Percentiles rank a stretch among this genome's conserved stretches.
Evolutionary conservation across 2,797 vertebrate genomes (phyloP).

Genomic region (Fistularia tabacaria): DNA sequence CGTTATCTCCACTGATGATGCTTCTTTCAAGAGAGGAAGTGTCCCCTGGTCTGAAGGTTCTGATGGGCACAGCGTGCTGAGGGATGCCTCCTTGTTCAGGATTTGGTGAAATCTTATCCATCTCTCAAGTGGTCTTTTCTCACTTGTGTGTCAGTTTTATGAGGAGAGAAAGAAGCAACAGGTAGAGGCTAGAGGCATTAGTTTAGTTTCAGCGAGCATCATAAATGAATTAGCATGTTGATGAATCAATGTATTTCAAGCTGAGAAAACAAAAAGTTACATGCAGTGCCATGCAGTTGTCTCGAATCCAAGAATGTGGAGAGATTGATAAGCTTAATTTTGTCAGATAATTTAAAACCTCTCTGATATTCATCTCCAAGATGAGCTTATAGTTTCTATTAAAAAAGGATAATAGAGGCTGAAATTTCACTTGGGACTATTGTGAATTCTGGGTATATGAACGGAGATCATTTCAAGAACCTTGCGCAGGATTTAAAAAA

Average conservation of each 20-base stretch:
- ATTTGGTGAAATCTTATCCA: constrained; percentile 52
- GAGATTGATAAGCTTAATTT: no score
- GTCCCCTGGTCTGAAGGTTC: constrained; percentile 27
- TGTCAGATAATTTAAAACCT: no score
- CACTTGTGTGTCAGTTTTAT: constrained; percentile 43
- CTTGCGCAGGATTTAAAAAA: no score
- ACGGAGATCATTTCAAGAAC: no score
- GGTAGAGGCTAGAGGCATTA: constrained; percentile 42
- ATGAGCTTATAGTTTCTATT: no score
- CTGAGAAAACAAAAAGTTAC: background rate
- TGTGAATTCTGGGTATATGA: no score
- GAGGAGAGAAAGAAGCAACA: constrained; percentile 47
- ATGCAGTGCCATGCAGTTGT: constrained; percentile 17
- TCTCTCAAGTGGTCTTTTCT: constrained; percentile 36
- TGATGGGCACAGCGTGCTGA: constrained; percentile 21
- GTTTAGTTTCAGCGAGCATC: constrained; percentile 27
- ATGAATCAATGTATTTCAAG: constrained; percentile 3
- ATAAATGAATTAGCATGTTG: constrained; percentile 21
- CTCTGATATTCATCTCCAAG: no score
- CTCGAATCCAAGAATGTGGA: background rate
- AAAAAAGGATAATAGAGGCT: no score
- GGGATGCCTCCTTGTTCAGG: constrained; percentile 22
- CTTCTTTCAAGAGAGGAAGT: constrained; percentile 39
- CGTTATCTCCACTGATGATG: constrained; percentile 60
- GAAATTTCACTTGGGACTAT: no score